These are phyloP conservation scores for Agrotis segetum DNA, from an alignment of 2,888 invertebrate species.

Conservation along the genomic window DNA sequence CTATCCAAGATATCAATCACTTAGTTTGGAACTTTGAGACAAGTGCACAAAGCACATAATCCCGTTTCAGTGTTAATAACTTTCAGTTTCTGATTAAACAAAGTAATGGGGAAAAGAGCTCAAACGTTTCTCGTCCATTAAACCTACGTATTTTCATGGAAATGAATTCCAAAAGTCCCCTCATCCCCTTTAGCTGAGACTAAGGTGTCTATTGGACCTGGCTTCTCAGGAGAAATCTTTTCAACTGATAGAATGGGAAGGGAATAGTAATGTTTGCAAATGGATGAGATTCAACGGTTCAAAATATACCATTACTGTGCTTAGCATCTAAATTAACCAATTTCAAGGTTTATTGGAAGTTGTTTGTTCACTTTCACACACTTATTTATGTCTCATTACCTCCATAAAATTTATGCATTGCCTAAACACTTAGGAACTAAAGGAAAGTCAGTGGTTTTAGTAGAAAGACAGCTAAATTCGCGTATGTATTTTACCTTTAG, in stretches of 20 bases:
- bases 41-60: slow-evolving; percentile 11
- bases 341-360: not conserved
- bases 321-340: not conserved
- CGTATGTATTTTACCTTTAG: not conserved
- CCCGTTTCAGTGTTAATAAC: slow-evolving; percentile 13
- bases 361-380: not conserved
- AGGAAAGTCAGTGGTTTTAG: not conserved
- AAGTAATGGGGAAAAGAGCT: slow-evolving; percentile 46
- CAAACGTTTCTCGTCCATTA: slow-evolving; percentile 59
- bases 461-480: not conserved
- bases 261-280: slow-evolving; percentile 11
- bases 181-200: slow-evolving; percentile 42
- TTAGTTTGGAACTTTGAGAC: slow-evolving; percentile 6
- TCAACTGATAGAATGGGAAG: slow-evolving; percentile 20
- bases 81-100: slow-evolving; percentile 46
- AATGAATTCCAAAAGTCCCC: slow-evolving; percentile 54
- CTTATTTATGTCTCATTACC: not conserved
- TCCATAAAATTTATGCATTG: no score
- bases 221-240: slow-evolving; percentile 25
- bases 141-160: slow-evolving; percentile 61
- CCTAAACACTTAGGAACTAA: not conserved
- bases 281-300: slow-evolving; percentile 6
- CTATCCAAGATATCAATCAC: not conserved
- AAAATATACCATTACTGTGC: not conserved
- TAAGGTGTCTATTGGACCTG: slow-evolving; percentile 40